A percentile compares a stretch with the other conserved stretches of the same genome.
phyloP scores from a whole-genome alignment of 2,888 invertebrate species.

The Acleris sparsana region DNA sequence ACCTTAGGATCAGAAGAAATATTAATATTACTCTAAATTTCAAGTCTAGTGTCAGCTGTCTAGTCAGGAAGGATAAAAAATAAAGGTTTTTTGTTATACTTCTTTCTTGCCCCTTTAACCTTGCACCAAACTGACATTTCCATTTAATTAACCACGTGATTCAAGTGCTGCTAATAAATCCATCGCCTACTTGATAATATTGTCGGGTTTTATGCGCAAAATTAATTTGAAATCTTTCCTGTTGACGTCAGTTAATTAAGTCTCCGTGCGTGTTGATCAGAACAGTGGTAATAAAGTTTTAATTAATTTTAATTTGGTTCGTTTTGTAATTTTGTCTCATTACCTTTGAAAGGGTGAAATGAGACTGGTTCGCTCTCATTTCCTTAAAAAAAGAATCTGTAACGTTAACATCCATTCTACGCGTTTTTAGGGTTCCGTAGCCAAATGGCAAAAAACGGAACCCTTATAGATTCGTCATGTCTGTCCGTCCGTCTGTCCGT shows the following conservation, averaged over 20 bases:
- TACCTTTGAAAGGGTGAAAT: too few relatives aligned
- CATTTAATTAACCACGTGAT: conserved; percentile 76
- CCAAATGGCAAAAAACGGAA: too few relatives aligned
- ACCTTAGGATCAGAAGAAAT: too few relatives aligned
- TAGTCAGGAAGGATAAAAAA: too few relatives aligned
- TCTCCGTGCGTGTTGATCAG: conserved; percentile 29
- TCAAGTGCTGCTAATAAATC: conserved; percentile 74
- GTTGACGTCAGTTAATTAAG: conserved; percentile 70
- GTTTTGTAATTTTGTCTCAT: background rate
- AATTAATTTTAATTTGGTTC: conserved; percentile 19
- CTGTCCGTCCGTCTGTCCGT: too few relatives aligned
- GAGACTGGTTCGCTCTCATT: too few relatives aligned
- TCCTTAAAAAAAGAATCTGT: too few relatives aligned
- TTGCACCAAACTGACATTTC: conserved; percentile 61
- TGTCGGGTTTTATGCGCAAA: conserved; percentile 58
- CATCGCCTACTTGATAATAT: conserved; percentile 61
- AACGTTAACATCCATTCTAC: too few relatives aligned
- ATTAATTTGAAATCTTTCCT: conserved; percentile 72
- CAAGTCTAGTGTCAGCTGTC: too few relatives aligned
- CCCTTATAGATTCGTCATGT: too few relatives aligned
- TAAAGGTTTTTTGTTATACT: background rate
- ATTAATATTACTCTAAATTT: too few relatives aligned
- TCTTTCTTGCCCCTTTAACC: conserved; percentile 20
- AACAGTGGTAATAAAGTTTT: conserved; percentile 14
- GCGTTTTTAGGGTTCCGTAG: too few relatives aligned